phyloP scores from a whole-genome alignment of 2,113 vertebrate genomes.

The Dryoscopus gambensis region DNA sequence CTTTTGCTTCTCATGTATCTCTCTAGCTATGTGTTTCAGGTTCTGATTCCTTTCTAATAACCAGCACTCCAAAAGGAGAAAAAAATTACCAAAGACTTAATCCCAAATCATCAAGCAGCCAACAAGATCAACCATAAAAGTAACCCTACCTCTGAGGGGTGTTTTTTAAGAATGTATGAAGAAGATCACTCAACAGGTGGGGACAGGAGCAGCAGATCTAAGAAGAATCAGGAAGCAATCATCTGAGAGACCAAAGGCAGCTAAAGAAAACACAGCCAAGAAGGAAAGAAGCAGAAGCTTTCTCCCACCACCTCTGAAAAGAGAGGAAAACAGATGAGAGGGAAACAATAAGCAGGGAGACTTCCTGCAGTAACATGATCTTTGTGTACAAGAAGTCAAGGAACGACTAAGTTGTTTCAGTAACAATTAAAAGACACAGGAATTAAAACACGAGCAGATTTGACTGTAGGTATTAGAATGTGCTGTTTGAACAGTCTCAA shows the following conservation, averaged over 20 bases:
- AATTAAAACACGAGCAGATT: background rate
- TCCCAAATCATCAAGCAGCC: background rate
- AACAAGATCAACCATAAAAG: background rate
- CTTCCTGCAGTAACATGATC: background rate
- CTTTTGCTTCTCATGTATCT: background rate
- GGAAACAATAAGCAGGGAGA: background rate
- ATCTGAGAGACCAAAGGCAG: conserved; percentile 40
- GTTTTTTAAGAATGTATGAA: conserved; percentile 31
- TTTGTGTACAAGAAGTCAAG: background rate
- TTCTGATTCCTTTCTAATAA: background rate
- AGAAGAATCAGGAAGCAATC: conserved; percentile 42
- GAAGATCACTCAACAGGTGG: conserved; percentile 31
- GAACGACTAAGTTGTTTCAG: background rate
- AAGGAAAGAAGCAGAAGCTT: conserved; percentile 6
- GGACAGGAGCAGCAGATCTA: conserved; percentile 41
- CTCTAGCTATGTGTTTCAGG: background rate
- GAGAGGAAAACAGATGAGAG: background rate
- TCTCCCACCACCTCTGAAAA: conserved; percentile 29
- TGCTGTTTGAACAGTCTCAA: background rate
- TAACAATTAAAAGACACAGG: background rate
- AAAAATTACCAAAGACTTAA: background rate
- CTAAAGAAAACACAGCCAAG: conserved; percentile 44
- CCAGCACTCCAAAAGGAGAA: background rate
- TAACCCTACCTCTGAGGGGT: conserved; percentile 59
- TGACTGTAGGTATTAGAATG: background rate